Conservation (phyloP, 2,797 vertebrate species). For the Sardinella longiceps region DNA sequence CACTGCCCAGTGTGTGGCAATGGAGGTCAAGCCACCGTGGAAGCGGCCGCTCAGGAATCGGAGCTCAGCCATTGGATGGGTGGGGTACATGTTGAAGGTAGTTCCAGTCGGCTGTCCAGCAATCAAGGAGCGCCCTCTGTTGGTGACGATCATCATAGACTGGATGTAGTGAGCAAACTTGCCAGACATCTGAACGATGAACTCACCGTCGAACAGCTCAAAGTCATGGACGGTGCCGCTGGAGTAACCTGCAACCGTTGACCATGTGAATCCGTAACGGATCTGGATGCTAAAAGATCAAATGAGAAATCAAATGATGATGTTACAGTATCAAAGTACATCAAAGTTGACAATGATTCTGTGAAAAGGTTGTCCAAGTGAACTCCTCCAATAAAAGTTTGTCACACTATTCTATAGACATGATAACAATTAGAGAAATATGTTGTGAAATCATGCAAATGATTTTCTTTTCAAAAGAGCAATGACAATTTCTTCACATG, state of each 20-base stretch:
- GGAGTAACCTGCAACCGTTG: rapidly evolving
- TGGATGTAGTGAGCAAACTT: slow-evolving; percentile 32
- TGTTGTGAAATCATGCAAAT: too few species aligned
- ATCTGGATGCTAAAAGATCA: slow-evolving; percentile 52
- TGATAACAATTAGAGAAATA: too few species aligned
- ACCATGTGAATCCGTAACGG: slow-evolving; percentile 37
- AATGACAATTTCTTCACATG: too few species aligned
- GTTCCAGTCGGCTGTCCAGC: slow-evolving; percentile 31
- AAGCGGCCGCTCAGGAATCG: slow-evolving; percentile 41
- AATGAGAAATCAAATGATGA: not conserved
- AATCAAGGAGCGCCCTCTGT: slow-evolving; percentile 32
- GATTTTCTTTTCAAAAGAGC: too few species aligned
- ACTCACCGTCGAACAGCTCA: slow-evolving; percentile 37
- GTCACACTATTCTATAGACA: too few species aligned
- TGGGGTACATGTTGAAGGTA: slow-evolving; percentile 57
- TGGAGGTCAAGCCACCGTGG: slow-evolving; percentile 27
- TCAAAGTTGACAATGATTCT: too few species aligned
- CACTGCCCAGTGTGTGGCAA: slow-evolving; percentile 48
- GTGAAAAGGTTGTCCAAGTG: too few species aligned
- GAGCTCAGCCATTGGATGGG: slow-evolving; percentile 39
- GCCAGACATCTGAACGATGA: slow-evolving; percentile 56
- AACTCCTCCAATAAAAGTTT: too few species aligned
- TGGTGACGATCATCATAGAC: slow-evolving; percentile 47
- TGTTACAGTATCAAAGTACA: too few species aligned
- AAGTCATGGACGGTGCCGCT: rapidly evolving